phyloP scores from a whole-genome alignment of 2,888 invertebrate species.

The Glaucopsyche alexis region DNA sequence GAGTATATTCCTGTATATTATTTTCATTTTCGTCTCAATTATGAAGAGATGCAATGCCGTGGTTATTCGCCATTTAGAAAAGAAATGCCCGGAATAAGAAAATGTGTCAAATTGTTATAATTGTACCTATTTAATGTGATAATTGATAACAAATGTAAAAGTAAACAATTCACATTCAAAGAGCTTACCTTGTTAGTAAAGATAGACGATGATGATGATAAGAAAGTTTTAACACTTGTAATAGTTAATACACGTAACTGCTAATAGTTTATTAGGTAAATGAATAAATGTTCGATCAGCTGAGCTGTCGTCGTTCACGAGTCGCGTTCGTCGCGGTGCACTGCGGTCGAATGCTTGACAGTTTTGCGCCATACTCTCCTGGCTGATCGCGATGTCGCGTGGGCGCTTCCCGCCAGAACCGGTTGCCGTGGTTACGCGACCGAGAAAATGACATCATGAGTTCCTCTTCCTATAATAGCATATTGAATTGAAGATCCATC shows the following conservation, averaged over 20 bases:
- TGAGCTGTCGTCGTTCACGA: slow-evolving; percentile 66
- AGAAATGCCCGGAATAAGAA: neutral
- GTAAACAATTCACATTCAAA: neutral
- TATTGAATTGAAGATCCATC: neutral
- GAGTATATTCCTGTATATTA: neutral
- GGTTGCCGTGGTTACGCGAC: slow-evolving; percentile 68
- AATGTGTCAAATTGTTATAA: neutral
- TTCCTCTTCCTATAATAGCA: slow-evolving; percentile 30
- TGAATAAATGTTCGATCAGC: slow-evolving; percentile 63
- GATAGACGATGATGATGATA: neutral
- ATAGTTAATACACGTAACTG: slow-evolving; percentile 1
- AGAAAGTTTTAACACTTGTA: neutral
- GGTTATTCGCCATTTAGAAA: neutral
- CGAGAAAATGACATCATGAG: slow-evolving; percentile 45
- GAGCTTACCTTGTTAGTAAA: slow-evolving; percentile 9
- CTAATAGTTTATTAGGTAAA: slow-evolving; percentile 12
- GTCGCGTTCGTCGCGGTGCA: slow-evolving; percentile 70
- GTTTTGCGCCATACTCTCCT: slow-evolving; percentile 43
- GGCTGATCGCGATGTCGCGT: slow-evolving; percentile 48
- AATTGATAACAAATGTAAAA: neutral
- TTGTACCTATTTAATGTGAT: neutral
- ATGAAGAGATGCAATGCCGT: neutral
- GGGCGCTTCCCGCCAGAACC: slow-evolving; percentile 72
- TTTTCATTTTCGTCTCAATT: neutral
- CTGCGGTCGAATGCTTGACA: slow-evolving; percentile 71